phyloP scores from a whole-genome alignment of 2,888 invertebrate species.

The Lamellibrachia satsuma region DNA sequence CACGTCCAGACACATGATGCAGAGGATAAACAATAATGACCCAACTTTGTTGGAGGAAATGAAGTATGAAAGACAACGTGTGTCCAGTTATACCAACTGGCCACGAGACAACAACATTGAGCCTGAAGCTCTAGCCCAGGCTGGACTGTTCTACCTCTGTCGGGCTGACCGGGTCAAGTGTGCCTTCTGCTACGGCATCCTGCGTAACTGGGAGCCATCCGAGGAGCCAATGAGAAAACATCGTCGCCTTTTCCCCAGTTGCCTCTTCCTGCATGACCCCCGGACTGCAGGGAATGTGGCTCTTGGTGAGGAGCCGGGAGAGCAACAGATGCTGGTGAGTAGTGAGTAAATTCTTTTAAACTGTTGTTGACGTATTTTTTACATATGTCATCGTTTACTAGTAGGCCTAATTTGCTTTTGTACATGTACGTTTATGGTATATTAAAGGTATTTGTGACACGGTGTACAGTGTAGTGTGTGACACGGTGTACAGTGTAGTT shows the following conservation, averaged over 20 bases:
- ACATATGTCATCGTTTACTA: no score
- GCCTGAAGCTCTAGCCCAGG: neutral
- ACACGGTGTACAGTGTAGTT: no score
- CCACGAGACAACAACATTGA: no score
- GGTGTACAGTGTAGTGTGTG: no score
- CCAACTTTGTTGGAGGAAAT: neutral
- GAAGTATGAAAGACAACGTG: no score
- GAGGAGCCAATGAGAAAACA: slow-evolving; percentile 11
- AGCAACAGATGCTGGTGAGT: neutral
- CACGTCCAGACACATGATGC: neutral
- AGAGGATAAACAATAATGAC: neutral
- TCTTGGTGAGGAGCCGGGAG: neutral
- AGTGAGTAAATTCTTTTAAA: no score
- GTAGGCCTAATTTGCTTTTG: no score
- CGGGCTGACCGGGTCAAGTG: slow-evolving; percentile 5
- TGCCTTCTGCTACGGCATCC: neutral
- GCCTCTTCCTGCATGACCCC: neutral
- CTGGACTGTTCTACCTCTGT: neutral
- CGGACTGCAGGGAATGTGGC: neutral
- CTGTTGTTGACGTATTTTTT: no score
- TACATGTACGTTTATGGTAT: no score
- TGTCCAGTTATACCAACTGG: no score
- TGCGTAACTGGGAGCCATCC: neutral
- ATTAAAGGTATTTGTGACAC: no score
- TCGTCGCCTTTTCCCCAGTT: neutral